Percentiles rank a stretch among this genome's conserved stretches.
Evolutionary conservation across 2,888 invertebrate genomes (phyloP).

Genomic region (Drosophila melanosoma): DNA sequence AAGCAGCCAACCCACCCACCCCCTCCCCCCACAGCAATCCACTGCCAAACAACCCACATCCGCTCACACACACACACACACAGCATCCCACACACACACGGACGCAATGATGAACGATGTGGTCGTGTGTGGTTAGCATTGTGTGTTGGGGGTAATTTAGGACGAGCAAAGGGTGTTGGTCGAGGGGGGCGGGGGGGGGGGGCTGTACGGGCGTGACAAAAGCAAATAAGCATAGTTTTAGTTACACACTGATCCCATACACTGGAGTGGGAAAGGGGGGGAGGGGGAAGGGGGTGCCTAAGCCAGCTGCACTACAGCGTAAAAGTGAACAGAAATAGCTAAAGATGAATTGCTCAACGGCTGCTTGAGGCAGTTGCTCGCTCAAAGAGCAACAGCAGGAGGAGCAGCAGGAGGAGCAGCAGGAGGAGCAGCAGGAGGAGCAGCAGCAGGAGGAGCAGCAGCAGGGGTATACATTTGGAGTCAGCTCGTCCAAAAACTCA

Average conservation of each 20-base stretch:
- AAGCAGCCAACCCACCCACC: slow-evolving; percentile 36
- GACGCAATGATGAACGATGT: slow-evolving; percentile 83
- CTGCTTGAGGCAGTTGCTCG: slow-evolving; percentile 28
- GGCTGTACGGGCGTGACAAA: slow-evolving; percentile 56
- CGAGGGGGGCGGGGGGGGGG: background rate
- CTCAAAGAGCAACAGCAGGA: background rate
- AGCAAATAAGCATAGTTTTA: slow-evolving; percentile 70
- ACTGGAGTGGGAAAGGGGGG: background rate
- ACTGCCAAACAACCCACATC: background rate
- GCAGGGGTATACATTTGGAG: background rate
- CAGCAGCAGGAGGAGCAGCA: background rate
- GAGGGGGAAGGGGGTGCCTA: background rate
- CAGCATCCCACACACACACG: slow-evolving; percentile 28
- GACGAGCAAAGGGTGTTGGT: slow-evolving; percentile 30
- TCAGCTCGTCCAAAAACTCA: background rate
- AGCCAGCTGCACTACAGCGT: slow-evolving; percentile 41
- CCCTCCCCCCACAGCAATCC: background rate
- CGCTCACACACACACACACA: slow-evolving; percentile 6
- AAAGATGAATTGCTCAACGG: slow-evolving; percentile 72
- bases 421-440: background rate
- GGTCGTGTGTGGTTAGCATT: slow-evolving; percentile 77
- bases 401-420: background rate
- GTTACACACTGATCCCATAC: slow-evolving; percentile 60
- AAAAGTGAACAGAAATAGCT: slow-evolving; percentile 18
- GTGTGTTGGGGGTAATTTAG: slow-evolving; percentile 57